phyloP scores from a whole-genome alignment of 2,113 vertebrate genomes.

The Mobula birostris region DNA sequence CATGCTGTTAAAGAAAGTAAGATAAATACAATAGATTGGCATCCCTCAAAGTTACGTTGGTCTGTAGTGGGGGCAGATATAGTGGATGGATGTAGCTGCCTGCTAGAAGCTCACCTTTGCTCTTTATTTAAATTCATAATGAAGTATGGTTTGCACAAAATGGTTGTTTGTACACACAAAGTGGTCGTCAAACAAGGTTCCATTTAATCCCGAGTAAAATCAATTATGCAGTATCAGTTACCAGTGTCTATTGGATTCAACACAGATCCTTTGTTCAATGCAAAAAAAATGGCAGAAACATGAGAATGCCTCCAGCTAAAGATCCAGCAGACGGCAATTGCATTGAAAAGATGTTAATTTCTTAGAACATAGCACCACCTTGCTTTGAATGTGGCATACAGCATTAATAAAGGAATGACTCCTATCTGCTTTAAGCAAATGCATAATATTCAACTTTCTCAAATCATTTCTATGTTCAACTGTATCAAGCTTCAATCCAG shows the following conservation, averaged over 20 bases:
- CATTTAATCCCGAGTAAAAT: neutral
- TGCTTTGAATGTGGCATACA: neutral
- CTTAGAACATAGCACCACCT: conserved; percentile 1
- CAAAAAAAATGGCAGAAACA: conserved; percentile 2
- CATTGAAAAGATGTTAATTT: neutral
- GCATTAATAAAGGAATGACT: neutral
- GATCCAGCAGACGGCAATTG: neutral
- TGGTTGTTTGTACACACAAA: neutral
- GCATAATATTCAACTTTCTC: neutral
- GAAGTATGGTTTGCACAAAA: neutral
- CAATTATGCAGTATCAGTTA: neutral
- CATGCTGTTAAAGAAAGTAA: neutral
- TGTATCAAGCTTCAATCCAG: neutral
- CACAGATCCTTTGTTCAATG: neutral
- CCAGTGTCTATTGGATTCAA: neutral
- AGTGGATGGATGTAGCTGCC: neutral
- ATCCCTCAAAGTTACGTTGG: neutral
- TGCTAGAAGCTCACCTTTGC: neutral
- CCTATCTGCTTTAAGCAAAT: neutral
- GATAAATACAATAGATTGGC: neutral
- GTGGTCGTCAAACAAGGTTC: no score
- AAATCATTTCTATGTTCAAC: neutral
- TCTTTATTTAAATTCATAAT: neutral
- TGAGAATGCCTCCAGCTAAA: conserved; percentile 1
- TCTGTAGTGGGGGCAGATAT: neutral